phyloP scores from a whole-genome alignment of 1,140 invertebrate genomes.

The Psilanteris sp. region DNA sequence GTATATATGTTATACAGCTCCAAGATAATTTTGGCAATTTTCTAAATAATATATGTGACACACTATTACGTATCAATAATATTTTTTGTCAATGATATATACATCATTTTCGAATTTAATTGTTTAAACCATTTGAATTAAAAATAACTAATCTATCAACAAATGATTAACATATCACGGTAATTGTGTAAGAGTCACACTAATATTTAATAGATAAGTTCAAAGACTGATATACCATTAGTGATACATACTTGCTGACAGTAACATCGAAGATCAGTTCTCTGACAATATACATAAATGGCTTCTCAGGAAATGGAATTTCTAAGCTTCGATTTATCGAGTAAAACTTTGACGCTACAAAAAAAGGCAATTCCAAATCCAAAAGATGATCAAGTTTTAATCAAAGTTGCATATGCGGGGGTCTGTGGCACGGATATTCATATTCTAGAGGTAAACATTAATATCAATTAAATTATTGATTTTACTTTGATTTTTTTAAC shows the following conservation, averaged over 20 bases:
- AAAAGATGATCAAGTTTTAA: constrained; percentile 79
- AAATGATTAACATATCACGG: too few relatives aligned
- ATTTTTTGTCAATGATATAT: too few relatives aligned
- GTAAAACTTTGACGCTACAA: constrained; percentile 76
- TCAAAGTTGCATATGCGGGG: constrained; percentile 83
- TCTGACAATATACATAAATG: neutral
- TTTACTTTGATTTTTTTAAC: too few relatives aligned
- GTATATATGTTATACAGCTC: too few relatives aligned
- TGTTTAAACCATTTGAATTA: too few relatives aligned
- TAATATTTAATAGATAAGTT: constrained; percentile 2
- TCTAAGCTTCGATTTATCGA: constrained; percentile 80
- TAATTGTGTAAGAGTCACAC: constrained; percentile 7
- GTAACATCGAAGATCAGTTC: constrained; percentile 20
- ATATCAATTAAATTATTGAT: too few relatives aligned
- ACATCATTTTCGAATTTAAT: too few relatives aligned
- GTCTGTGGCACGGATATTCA: constrained; percentile 90
- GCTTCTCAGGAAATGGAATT: constrained; percentile 79
- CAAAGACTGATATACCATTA: too few relatives aligned
- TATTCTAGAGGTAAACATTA: constrained; percentile 83
- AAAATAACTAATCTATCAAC: too few relatives aligned
- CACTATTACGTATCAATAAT: too few relatives aligned
- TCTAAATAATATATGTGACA: too few relatives aligned
- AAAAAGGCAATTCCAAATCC: constrained; percentile 79
- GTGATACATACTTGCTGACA: constrained; percentile 15
- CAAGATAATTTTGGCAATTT: too few relatives aligned